Conservation (phyloP, 2,888 invertebrate genomes). For the Mesorhabditis belari region DNA sequence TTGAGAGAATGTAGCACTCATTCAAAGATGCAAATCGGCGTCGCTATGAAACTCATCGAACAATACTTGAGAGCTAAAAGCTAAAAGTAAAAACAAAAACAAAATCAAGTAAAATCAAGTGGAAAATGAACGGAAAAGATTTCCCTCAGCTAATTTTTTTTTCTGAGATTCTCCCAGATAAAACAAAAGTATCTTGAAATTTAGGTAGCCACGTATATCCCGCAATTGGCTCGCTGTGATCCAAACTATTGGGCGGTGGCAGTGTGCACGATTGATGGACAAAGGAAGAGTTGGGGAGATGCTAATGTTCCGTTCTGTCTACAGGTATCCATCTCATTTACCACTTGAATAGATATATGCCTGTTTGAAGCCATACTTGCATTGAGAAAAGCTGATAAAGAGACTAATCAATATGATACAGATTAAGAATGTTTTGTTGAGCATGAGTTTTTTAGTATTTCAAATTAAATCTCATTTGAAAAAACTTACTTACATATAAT, state of each 20-base stretch:
- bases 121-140: too few species aligned
- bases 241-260: constrained; percentile 89
- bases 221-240: constrained; percentile 81
- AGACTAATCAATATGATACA: background rate
- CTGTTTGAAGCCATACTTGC: background rate
- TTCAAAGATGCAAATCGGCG: too few species aligned
- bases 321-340: constrained; percentile 35
- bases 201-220: constrained; percentile 69
- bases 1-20: too few species aligned
- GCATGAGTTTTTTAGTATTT: background rate
- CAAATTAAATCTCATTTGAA: too few species aligned
- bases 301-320: constrained; percentile 54
- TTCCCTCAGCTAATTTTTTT: too few species aligned
- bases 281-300: constrained; percentile 59
- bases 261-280: constrained; percentile 90
- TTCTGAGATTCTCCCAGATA: constrained; percentile 12
- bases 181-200: constrained; percentile 15
- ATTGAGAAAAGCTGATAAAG: background rate
- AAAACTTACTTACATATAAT: too few species aligned
- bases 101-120: too few species aligned
- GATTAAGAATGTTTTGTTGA: background rate
- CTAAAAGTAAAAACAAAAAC: too few species aligned
- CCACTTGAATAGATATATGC: background rate
- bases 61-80: too few species aligned
- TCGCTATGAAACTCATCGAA: too few species aligned